Conservation (phyloP, 2,888 invertebrate genomes). For the Drosophila barbarae region DNA sequence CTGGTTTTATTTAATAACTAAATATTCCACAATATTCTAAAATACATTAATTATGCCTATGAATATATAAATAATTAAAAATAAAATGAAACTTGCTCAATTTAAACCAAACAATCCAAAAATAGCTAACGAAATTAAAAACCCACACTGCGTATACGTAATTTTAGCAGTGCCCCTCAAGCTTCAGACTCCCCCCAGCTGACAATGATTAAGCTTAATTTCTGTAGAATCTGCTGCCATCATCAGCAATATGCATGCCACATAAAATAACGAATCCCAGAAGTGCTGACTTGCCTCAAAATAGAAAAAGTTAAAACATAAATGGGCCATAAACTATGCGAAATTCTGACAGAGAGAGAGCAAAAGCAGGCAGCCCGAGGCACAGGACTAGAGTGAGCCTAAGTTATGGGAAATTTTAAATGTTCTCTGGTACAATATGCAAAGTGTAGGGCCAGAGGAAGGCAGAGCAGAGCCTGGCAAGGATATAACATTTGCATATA, state of each 20-base stretch:
- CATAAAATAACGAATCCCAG: constrained; percentile 20
- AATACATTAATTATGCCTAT: not conserved
- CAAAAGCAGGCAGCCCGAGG: constrained; percentile 12
- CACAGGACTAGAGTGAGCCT: constrained; percentile 5
- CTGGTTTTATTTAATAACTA: not conserved
- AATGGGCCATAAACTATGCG: constrained; percentile 35
- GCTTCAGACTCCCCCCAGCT: not conserved
- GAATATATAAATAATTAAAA: not conserved
- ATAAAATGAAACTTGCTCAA: too few species aligned
- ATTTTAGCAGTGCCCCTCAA: not conserved
- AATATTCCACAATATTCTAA: not conserved
- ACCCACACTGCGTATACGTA: constrained; percentile 9
- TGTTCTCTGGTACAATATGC: constrained; percentile 34
- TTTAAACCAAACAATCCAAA: not conserved
- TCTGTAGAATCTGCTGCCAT: constrained; percentile 33
- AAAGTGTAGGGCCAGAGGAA: constrained; percentile 33
- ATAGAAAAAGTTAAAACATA: constrained; percentile 15
- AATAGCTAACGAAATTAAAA: not conserved
- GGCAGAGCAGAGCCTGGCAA: constrained; percentile 39
- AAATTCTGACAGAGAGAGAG: constrained; percentile 13
- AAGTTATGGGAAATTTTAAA: constrained; percentile 41
- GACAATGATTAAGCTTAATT: constrained; percentile 21
- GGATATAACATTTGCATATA: constrained; percentile 59
- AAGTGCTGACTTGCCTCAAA: constrained; percentile 24
- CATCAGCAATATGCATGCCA: constrained; percentile 28